Base-by-base conservation (phyloP, 2,888 invertebrate genomes). In the Cetonia aurata region DNA sequence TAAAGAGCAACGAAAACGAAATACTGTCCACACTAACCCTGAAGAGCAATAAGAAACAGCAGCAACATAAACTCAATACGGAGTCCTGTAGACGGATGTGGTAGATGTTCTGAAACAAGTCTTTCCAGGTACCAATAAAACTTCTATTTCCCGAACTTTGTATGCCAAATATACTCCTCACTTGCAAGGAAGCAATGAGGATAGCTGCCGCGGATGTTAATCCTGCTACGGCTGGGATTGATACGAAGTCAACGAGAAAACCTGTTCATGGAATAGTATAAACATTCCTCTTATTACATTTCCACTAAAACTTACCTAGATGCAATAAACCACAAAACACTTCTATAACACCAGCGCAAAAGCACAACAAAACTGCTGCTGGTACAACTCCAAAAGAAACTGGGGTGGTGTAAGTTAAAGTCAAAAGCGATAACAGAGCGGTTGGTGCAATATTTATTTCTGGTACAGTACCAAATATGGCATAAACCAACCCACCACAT, bases 151-250 rank as follows among this genome's bases (percentile, higher is more conserved):
- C 17, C 10, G 3, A 12, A 12, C 37, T 17, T 17, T 50, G 85
- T 1, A 91, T 79, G 0, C 92, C 92, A 0, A 92, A 81, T 10
- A 92, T 82, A 17, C 89, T 89, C 77, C 91, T 92, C n/a, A 92
- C 85, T 82, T 93, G 93, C 0, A 92, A 90, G 6, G 91, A 89
- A 0, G 92, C 92, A 75, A 93, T 93, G 12, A 92, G 92, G 3
- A 93, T 79, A 6, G 93, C 92, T 0, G 93, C 92, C 0, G 93
- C 93, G 0, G 93, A 92, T 2, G 93, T 92, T 81, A 93, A 93
- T 0, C 91, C 93, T 0, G 90, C 89, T 1, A 92, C 91, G 0
- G 93, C 93, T 0, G 93, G 92, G 0, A 89, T 83, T 0, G 93
- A 93, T 4, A 93, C 91, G 77, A 93, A 92, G 72, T 92, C 91